Base-by-base conservation (phyloP, 2,888 invertebrate genomes). In the Clivina fossor region DNA sequence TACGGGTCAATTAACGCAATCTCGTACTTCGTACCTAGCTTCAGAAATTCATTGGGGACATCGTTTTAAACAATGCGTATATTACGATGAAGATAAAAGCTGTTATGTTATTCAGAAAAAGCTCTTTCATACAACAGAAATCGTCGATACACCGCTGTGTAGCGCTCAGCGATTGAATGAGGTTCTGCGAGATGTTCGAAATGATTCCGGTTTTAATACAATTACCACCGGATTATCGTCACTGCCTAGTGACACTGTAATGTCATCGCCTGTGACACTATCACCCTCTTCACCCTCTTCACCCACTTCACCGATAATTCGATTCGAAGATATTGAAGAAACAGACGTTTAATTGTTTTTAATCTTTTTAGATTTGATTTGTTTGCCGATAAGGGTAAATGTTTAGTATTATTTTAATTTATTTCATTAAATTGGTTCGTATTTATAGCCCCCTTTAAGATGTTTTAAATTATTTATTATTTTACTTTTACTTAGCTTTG, bases 21-120 rank as follows among this genome's bases (percentile, higher is more conserved):
- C 85, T 40, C 73, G 86, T 20, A 87, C 89, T 0, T 91, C 91
- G 0, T 93, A 89, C 69, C 71, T 91, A 8, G 86, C 88, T 7
- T 80, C 80, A 49, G 92, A 93, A 73, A 86, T 93, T 43, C 80
- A 85, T 41, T 93, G 92, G 92, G 92, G 92, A 1, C 85, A 90
- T 71, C 74, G 86, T 9, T 91, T 91, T 70, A 81, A 83, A 64
- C 65, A 63, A 2, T 71, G 71, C 57, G 60, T 69, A 59, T 71
- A 24, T 68, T 81, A 78, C 53, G 82, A 83, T 67, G 80, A 81
- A 60, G 77, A 79, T 47, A 67, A 77, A 1, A 78, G 80, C 57
- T 73, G 77, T 9, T 86, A 84, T 67, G 67, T 74, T 1, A 81
- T 88, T 1, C 83, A 87, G 63, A 76, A 80, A 28, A 80, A 81